Percentiles rank a stretch among this genome's conserved stretches.
Conservation (phyloP, 2,113 vertebrate genomes). For the Delphinapterus leucas region DNA sequence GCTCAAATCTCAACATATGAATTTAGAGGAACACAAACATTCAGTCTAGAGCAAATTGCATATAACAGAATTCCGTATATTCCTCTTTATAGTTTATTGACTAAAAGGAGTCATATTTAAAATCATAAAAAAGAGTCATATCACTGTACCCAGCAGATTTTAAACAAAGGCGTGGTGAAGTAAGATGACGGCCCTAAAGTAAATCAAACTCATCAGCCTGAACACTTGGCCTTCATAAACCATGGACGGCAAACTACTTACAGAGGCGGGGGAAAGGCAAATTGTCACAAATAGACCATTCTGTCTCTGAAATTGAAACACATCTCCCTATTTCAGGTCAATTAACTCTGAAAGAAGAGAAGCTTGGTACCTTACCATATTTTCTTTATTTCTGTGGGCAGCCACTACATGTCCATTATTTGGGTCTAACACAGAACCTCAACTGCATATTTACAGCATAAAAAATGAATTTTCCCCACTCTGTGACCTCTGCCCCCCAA, state of each 20-base stretch:
- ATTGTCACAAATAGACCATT: background rate
- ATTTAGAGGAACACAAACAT: background rate
- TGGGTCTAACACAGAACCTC: slow-evolving; percentile 58
- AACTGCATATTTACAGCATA: slow-evolving; percentile 53
- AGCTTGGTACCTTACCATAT: background rate
- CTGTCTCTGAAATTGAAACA: background rate
- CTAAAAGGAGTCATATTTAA: background rate
- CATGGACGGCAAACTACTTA: background rate
- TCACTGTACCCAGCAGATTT: background rate
- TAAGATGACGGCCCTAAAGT: background rate
- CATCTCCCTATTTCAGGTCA: background rate
- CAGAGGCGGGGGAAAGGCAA: background rate
- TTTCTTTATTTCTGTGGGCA: slow-evolving; percentile 53
- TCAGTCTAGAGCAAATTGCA: background rate
- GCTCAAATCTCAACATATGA: background rate
- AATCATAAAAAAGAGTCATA: background rate
- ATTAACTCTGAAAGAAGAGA: background rate
- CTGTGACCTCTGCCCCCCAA: background rate
- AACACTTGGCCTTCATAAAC: background rate
- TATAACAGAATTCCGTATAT: background rate
- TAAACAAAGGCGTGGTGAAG: background rate
- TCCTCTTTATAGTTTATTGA: background rate
- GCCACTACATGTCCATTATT: slow-evolving; percentile 54
- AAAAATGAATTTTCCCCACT: slow-evolving; percentile 54
- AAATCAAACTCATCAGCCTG: background rate